Conservation (phyloP, 1,140 invertebrate species). For the Calliphora vicina region DNA sequence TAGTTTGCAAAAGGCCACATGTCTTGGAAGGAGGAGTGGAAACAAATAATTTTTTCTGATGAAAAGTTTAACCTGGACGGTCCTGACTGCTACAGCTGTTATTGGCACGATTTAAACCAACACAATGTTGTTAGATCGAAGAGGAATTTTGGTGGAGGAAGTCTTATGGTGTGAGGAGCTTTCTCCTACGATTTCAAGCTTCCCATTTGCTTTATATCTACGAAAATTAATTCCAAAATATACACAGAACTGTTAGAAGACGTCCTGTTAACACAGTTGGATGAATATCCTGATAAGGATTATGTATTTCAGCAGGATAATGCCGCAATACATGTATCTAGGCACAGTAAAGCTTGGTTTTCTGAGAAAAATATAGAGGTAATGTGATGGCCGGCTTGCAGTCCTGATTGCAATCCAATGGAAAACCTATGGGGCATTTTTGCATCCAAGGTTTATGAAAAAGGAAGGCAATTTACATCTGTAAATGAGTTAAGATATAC, state of each 20-base stretch:
- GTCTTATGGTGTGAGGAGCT: slow-evolving; percentile 39
- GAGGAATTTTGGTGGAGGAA: slow-evolving; percentile 38
- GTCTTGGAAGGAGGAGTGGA: neutral
- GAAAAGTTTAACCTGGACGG: slow-evolving; percentile 46
- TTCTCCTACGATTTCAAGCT: slow-evolving; percentile 27
- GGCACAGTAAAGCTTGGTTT: neutral
- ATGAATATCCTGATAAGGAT: neutral
- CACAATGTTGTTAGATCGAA: slow-evolving; percentile 22
- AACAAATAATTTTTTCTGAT: slow-evolving; percentile 35
- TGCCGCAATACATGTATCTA: slow-evolving; percentile 3
- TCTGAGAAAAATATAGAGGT: slow-evolving; percentile 13
- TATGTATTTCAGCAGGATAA: slow-evolving; percentile 39
- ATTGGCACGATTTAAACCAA: slow-evolving; percentile 42
- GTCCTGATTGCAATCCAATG: slow-evolving; percentile 39
- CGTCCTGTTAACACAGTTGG: slow-evolving; percentile 22
- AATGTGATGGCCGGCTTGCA: neutral
- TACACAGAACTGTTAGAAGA: slow-evolving; percentile 33
- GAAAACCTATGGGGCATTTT: slow-evolving; percentile 42
- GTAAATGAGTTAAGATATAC: slow-evolving; percentile 34
- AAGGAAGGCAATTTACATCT: slow-evolving; percentile 28
- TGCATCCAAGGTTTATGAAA: slow-evolving; percentile 31
- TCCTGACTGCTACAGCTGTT: slow-evolving; percentile 42
- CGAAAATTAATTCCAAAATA: slow-evolving; percentile 1
- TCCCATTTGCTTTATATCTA: slow-evolving; percentile 24
- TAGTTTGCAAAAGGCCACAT: neutral